Conservation (phyloP, 2,797 vertebrate species). For the Myotis pilosus region DNA sequence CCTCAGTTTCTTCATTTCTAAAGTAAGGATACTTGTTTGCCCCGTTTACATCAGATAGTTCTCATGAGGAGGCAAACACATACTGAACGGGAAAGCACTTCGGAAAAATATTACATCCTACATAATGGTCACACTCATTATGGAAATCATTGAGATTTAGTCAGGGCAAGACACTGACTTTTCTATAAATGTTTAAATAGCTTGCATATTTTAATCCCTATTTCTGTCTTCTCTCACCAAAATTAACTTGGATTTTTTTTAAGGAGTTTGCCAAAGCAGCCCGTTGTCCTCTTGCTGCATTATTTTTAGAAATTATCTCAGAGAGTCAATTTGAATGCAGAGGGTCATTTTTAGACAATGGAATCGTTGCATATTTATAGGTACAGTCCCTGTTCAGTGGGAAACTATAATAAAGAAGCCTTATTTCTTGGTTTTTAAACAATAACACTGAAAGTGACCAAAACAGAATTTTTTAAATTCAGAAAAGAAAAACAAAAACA, state of each 20-base stretch:
- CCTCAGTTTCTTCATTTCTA: background rate
- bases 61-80: background rate
- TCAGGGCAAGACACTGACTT: background rate
- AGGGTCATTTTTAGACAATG: conserved; percentile 10
- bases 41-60: background rate
- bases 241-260: conserved; percentile 36
- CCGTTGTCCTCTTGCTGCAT: conserved; percentile 35
- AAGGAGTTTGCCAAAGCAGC: conserved; percentile 39
- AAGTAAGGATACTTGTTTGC: background rate
- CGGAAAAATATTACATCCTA: background rate
- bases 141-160: background rate
- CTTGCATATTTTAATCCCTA: conserved; percentile 47
- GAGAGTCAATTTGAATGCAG: background rate
- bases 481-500: background rate
- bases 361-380: background rate
- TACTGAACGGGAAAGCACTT: background rate
- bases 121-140: background rate
- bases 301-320: conserved; percentile 58
- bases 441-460: background rate
- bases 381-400: background rate
- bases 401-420: background rate
- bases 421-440: background rate
- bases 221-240: conserved; percentile 47
- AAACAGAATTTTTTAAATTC: conserved; percentile 25
- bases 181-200: conserved; percentile 44